Base-by-base conservation (phyloP, 2,888 invertebrate genomes). In the Pristionchus exspectatus region DNA sequence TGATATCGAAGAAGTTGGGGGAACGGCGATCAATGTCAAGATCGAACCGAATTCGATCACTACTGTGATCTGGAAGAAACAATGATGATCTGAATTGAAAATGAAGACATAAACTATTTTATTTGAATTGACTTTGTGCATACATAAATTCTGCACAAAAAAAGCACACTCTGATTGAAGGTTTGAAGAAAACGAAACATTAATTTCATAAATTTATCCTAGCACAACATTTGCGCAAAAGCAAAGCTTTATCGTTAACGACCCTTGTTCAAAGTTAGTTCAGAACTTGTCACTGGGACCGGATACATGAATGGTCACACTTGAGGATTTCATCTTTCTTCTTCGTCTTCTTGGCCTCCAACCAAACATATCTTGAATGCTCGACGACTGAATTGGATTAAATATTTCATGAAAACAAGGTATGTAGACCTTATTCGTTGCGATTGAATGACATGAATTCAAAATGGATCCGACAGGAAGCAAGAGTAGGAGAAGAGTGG, bases 51-150 rank as follows among this genome's bases (percentile, higher is more conserved):
- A 88, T 56, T 88, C 87, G 30, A 74, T 88, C 54, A 88, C 87
- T 12, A 88, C 87, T 33, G 56, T 88, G 9, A 27, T 88, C 3
- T 88, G 87, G 87, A 88, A 63, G 87, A 88, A 88, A 33, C 74
- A 74, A 33, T 87, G 24, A 87, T 56, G 0, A 21, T 21, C 38
- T 4, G 10, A 50, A 74, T 74, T 63, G 38, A 3, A 10, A 74
- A 38, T 74, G 10, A 74, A 38, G 74, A 74, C 3, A 74, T 2
- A 5, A 30, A 38, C 10, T 66, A n/a, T 66, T 24, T 21, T 3
- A 24, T 4, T 72, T 30, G 4, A 27, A 30, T 7, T 2, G 3
- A 1, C 27, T 72, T 72, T 33, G 30, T 30, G 18, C 27, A 69
- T 30, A 9, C 27, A 21, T 7, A 66, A 9, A 66, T 30, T 33